Conservation (phyloP, 2,888 invertebrate species). For the Synanthedon vespiformis region DNA sequence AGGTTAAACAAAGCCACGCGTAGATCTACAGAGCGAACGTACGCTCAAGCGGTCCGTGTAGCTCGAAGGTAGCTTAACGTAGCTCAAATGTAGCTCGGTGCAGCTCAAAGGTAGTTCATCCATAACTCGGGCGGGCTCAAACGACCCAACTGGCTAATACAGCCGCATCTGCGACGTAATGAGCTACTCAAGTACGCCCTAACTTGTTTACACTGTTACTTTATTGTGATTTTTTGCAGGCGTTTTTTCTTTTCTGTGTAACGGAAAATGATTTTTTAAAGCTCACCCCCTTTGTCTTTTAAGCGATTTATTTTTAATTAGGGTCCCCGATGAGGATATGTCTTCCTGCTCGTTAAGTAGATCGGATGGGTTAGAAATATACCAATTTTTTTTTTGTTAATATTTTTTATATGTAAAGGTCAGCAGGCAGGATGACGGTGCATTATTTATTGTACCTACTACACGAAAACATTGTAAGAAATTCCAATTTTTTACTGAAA, state of each 20-base stretch:
- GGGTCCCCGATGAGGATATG: slow-evolving; percentile 6
- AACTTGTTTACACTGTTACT: slow-evolving; percentile 71
- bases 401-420: too few relatives aligned
- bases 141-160: slow-evolving; percentile 52
- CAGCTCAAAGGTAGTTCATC: not conserved
- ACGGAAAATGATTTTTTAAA: slow-evolving; percentile 48
- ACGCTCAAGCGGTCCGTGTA: slow-evolving; percentile 11
- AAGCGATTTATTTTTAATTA: slow-evolving; percentile 48
- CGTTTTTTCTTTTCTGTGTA: slow-evolving; percentile 55
- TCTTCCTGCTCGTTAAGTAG: not conserved
- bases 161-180: slow-evolving; percentile 60
- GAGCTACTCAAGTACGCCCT: slow-evolving; percentile 68
- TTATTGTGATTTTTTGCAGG: slow-evolving; percentile 68
- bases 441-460: too few relatives aligned
- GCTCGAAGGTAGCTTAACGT: slow-evolving; percentile 12
- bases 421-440: too few relatives aligned
- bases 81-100: slow-evolving; percentile 19
- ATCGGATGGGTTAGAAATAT: too few relatives aligned
- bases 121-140: slow-evolving; percentile 15
- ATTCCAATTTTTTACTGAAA: too few relatives aligned
- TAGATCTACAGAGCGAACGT: slow-evolving; percentile 12
- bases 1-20: slow-evolving; percentile 56
- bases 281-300: slow-evolving; percentile 31
- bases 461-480: too few relatives aligned
- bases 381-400: too few relatives aligned